These are phyloP conservation scores for Habrosyne pyritoides DNA, from an alignment of 2,888 invertebrate genomes.

Conservation along the genomic window DNA sequence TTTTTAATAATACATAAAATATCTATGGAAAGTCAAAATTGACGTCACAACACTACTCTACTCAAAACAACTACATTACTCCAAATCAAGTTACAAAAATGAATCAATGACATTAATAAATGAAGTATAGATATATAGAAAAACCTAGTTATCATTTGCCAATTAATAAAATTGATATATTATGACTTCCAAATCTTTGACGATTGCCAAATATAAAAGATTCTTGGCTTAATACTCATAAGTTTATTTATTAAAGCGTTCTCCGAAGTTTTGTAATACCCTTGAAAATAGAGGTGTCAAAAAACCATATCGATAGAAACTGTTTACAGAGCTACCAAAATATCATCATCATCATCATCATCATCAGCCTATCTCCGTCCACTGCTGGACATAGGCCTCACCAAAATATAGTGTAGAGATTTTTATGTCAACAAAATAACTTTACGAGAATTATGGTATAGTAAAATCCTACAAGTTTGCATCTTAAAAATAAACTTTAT, in stretches of 20 bases:
- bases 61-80: too few relatives aligned
- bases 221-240: constrained; percentile 24
- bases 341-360: too few relatives aligned
- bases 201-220: constrained; percentile 8
- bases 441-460: too few relatives aligned
- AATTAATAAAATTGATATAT: constrained; percentile 6
- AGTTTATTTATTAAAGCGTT: constrained; percentile 13
- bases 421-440: too few relatives aligned
- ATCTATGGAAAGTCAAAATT: too few relatives aligned
- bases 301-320: neutral
- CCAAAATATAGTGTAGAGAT: too few relatives aligned
- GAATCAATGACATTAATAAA: neutral
- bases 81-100: neutral
- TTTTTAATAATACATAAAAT: too few relatives aligned
- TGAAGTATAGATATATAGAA: neutral
- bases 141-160: constrained; percentile 3
- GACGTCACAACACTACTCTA: too few relatives aligned
- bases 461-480: too few relatives aligned
- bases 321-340: neutral
- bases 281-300: neutral
- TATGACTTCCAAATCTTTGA: neutral
- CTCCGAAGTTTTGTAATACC: neutral
- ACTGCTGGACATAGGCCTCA: too few relatives aligned
- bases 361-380: too few relatives aligned
- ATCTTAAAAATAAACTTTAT: too few relatives aligned